Evolutionary conservation across 2,113 vertebrate species (phyloP), one percentile per base, ranked within the genome.

Genomic region (Hippocampus barbouri): DNA sequence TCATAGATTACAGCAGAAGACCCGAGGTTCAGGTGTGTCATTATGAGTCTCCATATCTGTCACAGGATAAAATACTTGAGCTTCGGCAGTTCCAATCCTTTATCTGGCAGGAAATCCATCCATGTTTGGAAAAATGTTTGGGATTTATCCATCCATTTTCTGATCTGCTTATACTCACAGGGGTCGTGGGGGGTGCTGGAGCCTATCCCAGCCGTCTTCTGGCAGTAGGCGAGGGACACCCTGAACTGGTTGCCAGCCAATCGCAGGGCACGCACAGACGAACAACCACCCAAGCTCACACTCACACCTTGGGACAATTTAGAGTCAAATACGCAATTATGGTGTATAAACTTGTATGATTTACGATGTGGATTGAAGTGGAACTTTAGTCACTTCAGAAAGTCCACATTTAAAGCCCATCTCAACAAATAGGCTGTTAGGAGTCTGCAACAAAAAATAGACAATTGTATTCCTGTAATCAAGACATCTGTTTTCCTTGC

Each of bases 11-110:
- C 72, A 69, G 61, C 71, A 21, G 65, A 69, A 70, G 67, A 79
- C 80, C 73, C 71, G n/a, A 71, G 74, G 78, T 77, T 82, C 81
- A 80, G 78, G 79, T 78, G 77, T 63, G 57, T 70, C 61, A 45
- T 80, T 73, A 75, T 84, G 83, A 82, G 72, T 81, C 76, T 79
- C 72, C 77, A 86, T 87, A 77, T 78, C 78, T 76, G 84, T 85
- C 80, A 83, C 57, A 40, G 82, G 74, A 80, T 70, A 63, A 76
- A 79, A 78, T 63, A 56, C 30, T 81, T 80, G 20, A 65, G 70
- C 66, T 51, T 69, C 18, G 38, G 61, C 69, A n/a, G 18, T 40
- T 30, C 23, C 23, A 25, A 59, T 59, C n/a, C 16, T 59, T 59
- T 53, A 53, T 53, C n/a, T 56, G 10, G 54, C 9, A 25, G 25